Evolutionary conservation across 2,113 vertebrate species (phyloP), one percentile per base, ranked within the genome.

Genomic region (Labeo rohita): DNA sequence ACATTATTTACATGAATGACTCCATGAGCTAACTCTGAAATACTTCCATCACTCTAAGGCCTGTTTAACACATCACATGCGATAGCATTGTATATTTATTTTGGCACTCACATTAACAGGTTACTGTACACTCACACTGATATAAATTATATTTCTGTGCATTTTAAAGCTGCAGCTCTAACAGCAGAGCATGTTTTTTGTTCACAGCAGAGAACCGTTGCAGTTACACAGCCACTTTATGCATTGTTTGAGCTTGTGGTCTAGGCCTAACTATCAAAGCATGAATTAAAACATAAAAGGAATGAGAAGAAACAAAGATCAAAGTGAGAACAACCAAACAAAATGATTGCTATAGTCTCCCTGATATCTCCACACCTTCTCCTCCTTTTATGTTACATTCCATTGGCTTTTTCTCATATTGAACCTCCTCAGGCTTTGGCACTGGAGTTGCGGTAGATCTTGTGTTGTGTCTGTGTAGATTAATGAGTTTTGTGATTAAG

Each of bases 401-500:
- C 49, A 50, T 66, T 50, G 56, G 36, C 16, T 16, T n/a, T 80
- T 8, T 66, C 21, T 81, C 15, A 50, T 81, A 36, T 8, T 34
- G 13, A 81, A 15, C 61, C 6, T 80, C 39, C 78, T 63, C 39
- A 47, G 78, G 78, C 39, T 63, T 45, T 80, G 18, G 56, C 5
- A 1, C 50, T 21, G 34, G 28, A 78, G 45, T 75, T 75, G 13
- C 12, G 3, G 23, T 28, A 50, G 47, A 47, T 23, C 6, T 45
- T 43, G 56, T 80, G 78, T 23, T 49, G 43, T 66, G n/a, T 77
- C 50, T 68, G 80, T 28, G 56, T 63, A 68, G 61, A 82, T 82
- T 68, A 66, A 82, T 68, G 61, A 50, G 23, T 81, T 65, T 50
- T 36, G 63, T 66, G 61, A 81, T 65, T 50, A 77, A 65, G 61